phyloP scores from a whole-genome alignment of 53 echinoderm and acorn worm species.

The Stichopus horrens region DNA sequence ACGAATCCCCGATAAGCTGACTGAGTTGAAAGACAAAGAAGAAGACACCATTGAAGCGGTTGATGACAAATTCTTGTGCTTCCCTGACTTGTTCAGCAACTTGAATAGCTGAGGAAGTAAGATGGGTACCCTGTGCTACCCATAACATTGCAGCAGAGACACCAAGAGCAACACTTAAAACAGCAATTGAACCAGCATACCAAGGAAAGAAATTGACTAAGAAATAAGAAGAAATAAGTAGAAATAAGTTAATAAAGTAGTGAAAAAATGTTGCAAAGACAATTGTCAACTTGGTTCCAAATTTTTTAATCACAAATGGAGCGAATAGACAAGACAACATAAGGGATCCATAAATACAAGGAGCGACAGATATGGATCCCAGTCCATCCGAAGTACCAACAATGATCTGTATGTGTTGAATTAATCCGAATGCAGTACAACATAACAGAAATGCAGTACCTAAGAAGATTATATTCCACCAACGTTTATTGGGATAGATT shows the following conservation, averaged over 20 bases:
- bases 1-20: conserved; percentile 79
- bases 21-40: conserved; percentile 77
- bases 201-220: conserved; percentile 74
- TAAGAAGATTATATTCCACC: conserved; percentile 76
- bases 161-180: conserved; percentile 64
- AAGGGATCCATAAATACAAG: conserved; percentile 61
- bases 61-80: conserved; percentile 77
- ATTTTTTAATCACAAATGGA: conserved; percentile 59
- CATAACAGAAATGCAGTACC: conserved; percentile 70
- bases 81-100: conserved; percentile 60
- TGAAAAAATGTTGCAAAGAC: conserved; percentile 67
- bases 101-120: conserved; percentile 70
- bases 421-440: conserved; percentile 77
- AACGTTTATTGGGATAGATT: conserved; percentile 40
- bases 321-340: conserved; percentile 74
- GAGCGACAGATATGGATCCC: conserved; percentile 66
- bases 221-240: no score
- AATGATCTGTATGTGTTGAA: conserved; percentile 90
- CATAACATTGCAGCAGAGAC: conserved; percentile 82
- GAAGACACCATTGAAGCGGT: conserved; percentile 88
- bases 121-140: conserved; percentile 79
- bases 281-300: conserved; percentile 84
- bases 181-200: conserved; percentile 67
- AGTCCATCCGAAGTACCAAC: conserved; percentile 63
- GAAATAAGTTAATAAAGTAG: no score